These are phyloP conservation scores for Amiota minor DNA, from an alignment of 2,888 invertebrate species.

Conservation along the genomic window DNA sequence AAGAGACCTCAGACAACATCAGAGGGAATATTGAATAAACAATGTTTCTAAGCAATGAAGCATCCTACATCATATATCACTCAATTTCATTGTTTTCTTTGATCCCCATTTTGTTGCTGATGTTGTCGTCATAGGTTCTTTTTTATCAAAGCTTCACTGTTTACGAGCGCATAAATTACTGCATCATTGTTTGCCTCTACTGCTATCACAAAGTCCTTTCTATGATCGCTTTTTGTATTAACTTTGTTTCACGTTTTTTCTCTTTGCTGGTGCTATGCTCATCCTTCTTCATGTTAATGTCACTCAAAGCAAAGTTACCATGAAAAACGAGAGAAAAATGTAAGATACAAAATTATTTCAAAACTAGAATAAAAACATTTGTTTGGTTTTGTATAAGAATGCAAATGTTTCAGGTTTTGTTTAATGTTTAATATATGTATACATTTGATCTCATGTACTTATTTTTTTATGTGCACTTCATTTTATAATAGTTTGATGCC, in stretches of 20 bases:
- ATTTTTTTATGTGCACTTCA: too few relatives aligned
- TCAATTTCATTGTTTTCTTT: slow-evolving; percentile 57
- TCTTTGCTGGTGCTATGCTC: too few relatives aligned
- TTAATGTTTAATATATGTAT: too few relatives aligned
- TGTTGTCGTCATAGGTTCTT: slow-evolving; percentile 40
- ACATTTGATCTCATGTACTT: too few relatives aligned
- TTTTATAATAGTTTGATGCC: too few relatives aligned
- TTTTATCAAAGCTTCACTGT: neutral
- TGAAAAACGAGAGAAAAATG: too few relatives aligned
- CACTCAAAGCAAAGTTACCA: too few relatives aligned
- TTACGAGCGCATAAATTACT: slow-evolving; percentile 21
- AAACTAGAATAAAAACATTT: too few relatives aligned
- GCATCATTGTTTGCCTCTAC: neutral
- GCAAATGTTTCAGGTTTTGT: too few relatives aligned
- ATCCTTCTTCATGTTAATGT: too few relatives aligned
- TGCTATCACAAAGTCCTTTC: neutral
- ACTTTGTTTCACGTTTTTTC: slow-evolving; percentile 9
- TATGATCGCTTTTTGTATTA: neutral
- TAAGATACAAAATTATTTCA: too few relatives aligned
- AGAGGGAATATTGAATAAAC: too few relatives aligned
- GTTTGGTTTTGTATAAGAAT: slow-evolving; percentile 46
- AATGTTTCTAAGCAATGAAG: slow-evolving; percentile 8
- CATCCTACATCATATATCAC: slow-evolving; percentile 56
- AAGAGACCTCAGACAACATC: neutral
- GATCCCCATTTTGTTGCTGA: slow-evolving; percentile 41